Evolutionary conservation across 2,888 invertebrate genomes (phyloP), one percentile per base, ranked within the genome.

Genomic region (Himalopsyche kuldschensis): DNA sequence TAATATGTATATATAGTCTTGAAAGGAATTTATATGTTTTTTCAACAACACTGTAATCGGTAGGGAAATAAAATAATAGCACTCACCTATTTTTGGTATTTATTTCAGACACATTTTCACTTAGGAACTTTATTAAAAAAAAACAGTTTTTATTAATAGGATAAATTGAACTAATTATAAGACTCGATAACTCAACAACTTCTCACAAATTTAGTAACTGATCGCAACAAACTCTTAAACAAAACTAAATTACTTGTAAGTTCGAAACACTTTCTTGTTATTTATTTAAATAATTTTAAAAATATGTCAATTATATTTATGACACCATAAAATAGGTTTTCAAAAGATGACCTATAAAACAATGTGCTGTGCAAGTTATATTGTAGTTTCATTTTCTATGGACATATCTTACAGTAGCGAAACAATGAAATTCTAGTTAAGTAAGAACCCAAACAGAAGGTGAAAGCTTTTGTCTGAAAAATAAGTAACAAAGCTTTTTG

Each of bases 361-460:
- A 69, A 69, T 69, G 41, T 35, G 8, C 41, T 41, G 41, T 41
- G 15, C 3, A 41, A 41, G 41, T 41, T 15, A 41, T 15, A 41
- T 41, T 41, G 41, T 27, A 15, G 27, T 69, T 69, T 27, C 4
- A 11, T 15, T 27, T 69, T 27, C 27, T 11, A 69, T 30, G 27
- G 15, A 27, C 30, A 30, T 27, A 8, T 69, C 69, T 30, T 27
- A 69, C 24, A 15, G 41, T 15, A 41, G 41, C 3, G 41, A 41
- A 41, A 41, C 41, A 69, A 81, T 77, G 24, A 46, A 81, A 15
- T 32, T 75, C 30, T 47, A 55, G 30, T 30, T 41, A 75, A 11
- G 76, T 46, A 82, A 82, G 81, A 75, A 24, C 32, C 82, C 63
- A 84, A 84, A 84, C 84, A 84, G 84, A 84, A 82, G 84, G 84